These are phyloP conservation scores for Gephyroberyx darwinii DNA, from an alignment of 2,797 vertebrate species.

Conservation along the genomic window DNA sequence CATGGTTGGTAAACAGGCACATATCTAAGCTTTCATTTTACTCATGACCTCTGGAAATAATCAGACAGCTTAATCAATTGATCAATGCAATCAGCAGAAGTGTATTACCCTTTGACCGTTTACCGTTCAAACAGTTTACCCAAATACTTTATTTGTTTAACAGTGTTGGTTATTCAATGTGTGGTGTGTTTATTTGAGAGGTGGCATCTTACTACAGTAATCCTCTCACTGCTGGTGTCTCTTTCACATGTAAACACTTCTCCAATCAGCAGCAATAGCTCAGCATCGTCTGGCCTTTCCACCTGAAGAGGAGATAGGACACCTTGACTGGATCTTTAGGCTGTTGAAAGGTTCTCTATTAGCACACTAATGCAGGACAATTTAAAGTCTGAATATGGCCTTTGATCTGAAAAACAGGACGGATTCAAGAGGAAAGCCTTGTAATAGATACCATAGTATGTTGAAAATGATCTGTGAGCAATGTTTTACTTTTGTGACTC, in stretches of 20 bases:
- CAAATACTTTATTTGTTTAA: constrained; percentile 56
- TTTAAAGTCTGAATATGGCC: constrained; percentile 31
- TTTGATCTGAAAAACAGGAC: constrained; percentile 53
- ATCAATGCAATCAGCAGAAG: constrained; percentile 51
- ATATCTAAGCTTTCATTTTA: constrained; percentile 12
- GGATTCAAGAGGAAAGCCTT: constrained; percentile 18
- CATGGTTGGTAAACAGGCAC: neutral
- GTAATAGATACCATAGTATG: too few relatives aligned
- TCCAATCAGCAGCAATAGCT: constrained; percentile 41
- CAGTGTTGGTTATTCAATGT: constrained; percentile 60
- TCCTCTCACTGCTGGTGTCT: constrained; percentile 42
- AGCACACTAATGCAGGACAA: constrained; percentile 38
- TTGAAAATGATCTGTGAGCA: constrained; percentile 4
- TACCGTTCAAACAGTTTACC: constrained; percentile 60
- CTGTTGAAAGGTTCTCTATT: constrained; percentile 42
- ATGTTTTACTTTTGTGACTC: constrained; percentile 1
- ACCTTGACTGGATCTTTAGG: constrained; percentile 30
- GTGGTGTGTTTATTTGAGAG: constrained; percentile 64
- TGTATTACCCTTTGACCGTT: constrained; percentile 58
- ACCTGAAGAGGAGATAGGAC: constrained; percentile 18
- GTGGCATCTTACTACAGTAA: constrained; percentile 46
- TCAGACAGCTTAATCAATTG: constrained; percentile 46
- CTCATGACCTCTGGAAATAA: constrained; percentile 52
- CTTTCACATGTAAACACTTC: constrained; percentile 73
- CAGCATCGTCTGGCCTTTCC: constrained; percentile 56